These are phyloP conservation scores for Siniperca scherzeri DNA, from an alignment of 2,797 vertebrate genomes.

Conservation along the genomic window DNA sequence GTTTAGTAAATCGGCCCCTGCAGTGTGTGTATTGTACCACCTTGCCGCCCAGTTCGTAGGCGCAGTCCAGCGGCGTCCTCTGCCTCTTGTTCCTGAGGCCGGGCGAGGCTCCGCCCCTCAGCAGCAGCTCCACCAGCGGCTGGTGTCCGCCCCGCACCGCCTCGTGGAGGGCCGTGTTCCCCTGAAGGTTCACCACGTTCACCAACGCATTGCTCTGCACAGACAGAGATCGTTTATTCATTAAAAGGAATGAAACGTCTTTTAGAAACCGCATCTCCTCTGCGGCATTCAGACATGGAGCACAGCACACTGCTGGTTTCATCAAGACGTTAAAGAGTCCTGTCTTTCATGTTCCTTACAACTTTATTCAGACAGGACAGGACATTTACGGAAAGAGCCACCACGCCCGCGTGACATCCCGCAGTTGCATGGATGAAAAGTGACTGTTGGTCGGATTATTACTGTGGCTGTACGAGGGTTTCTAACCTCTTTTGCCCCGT, in stretches of 20 bases:
- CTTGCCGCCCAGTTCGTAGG: constrained; percentile 88
- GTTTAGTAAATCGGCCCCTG: neutral
- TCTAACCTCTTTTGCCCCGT: too few relatives aligned
- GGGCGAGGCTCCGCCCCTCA: constrained; percentile 86
- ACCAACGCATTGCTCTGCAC: constrained; percentile 88
- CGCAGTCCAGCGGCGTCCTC: constrained; percentile 89
- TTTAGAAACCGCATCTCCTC: neutral
- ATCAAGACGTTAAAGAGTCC: too few relatives aligned
- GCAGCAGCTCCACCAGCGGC: constrained; percentile 89
- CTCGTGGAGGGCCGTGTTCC: constrained; percentile 94
- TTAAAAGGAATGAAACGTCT: neutral
- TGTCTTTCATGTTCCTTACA: too few relatives aligned
- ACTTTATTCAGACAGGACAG: too few relatives aligned
- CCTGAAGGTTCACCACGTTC: constrained; percentile 89
- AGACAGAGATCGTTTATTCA: neutral
- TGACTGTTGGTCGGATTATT: too few relatives aligned
- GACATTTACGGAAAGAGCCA: too few relatives aligned
- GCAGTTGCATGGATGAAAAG: too few relatives aligned
- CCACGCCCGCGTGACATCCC: too few relatives aligned
- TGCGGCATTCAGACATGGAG: too few relatives aligned
- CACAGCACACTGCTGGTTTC: too few relatives aligned
- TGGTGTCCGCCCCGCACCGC: constrained; percentile 85
- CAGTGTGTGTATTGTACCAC: constrained; percentile 2
- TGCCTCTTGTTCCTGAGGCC: constrained; percentile 89
- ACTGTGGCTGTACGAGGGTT: too few relatives aligned